Evolutionary conservation across 2,888 invertebrate genomes (phyloP).

Genomic region (Scaeva pyrastri): DNA sequence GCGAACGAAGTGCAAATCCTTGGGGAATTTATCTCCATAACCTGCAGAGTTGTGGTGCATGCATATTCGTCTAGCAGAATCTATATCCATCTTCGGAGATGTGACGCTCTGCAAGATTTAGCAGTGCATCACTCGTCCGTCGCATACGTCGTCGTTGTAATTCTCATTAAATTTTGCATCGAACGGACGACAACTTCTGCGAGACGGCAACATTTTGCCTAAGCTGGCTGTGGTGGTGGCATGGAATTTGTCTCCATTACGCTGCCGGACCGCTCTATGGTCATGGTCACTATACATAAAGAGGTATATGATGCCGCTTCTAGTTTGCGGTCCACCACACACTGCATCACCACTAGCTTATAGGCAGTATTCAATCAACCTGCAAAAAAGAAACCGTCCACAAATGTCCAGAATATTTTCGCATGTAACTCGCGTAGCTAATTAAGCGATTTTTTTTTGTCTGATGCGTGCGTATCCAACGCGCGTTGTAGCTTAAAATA

Average conservation of each 20-base stretch:
- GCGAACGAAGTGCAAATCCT: conserved; percentile 65
- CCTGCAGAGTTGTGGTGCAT: conserved; percentile 27
- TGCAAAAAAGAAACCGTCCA: conserved; percentile 32
- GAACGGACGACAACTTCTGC: conserved; percentile 33
- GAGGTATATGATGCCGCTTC: conserved; percentile 25
- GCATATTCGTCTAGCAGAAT: conserved; percentile 32
- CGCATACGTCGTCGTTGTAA: conserved; percentile 39
- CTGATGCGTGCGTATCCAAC: conserved; percentile 41
- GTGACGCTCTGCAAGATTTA: background rate
- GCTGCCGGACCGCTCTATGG: conserved; percentile 28
- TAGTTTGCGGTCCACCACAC: conserved; percentile 57
- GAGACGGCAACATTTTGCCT: conserved; percentile 56
- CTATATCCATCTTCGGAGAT: conserved; percentile 64
- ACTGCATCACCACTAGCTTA: background rate
- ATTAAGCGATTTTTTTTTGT: conserved; percentile 80
- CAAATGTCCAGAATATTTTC: conserved; percentile 77
- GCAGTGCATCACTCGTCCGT: background rate
- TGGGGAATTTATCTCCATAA: conserved; percentile 64
- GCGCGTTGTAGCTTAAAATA: conserved; percentile 19
- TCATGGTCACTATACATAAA: background rate
- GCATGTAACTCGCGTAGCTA: conserved; percentile 82
- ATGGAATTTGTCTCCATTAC: conserved; percentile 73
- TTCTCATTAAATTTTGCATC: conserved; percentile 74
- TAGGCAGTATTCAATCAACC: conserved; percentile 43
- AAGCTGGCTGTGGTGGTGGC: conserved; percentile 34